Evolutionary conservation across 2,888 invertebrate species (phyloP).

Genomic region (Drosophila bunnanda): DNA sequence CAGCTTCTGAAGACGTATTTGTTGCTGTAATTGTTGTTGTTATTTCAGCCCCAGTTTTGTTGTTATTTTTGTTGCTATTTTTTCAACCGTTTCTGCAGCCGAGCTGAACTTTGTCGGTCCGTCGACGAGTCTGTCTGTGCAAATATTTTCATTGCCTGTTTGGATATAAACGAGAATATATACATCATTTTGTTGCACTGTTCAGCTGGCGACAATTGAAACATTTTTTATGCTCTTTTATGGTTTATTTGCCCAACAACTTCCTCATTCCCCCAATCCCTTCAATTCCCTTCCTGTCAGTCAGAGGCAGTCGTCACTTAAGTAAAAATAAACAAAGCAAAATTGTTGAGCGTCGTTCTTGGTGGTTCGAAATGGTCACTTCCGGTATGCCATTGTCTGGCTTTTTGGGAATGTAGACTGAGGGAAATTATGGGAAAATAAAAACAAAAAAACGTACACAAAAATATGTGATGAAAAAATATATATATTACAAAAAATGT

Average conservation of each 20-base stretch:
- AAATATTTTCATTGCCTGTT: conserved; percentile 59
- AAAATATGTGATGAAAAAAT: background rate
- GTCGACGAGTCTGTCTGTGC: conserved; percentile 41
- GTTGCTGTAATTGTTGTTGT: conserved; percentile 17
- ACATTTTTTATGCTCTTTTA: conserved; percentile 77
- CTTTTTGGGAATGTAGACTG: conserved; percentile 1
- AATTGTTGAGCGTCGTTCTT: conserved; percentile 19
- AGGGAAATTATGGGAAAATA: background rate
- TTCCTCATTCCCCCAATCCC: conserved; percentile 11
- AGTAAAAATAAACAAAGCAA: conserved; percentile 70
- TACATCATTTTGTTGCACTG: conserved; percentile 58
- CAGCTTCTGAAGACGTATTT: conserved; percentile 27
- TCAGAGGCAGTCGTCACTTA: conserved; percentile 58
- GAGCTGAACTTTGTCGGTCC: conserved; percentile 14
- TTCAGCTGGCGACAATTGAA: conserved; percentile 70
- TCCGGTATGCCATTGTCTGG: conserved; percentile 26
- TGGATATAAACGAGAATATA: conserved; percentile 32
- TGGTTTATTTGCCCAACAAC: conserved; percentile 65
- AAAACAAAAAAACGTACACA: background rate
- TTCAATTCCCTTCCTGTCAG: background rate
- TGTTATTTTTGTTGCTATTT: conserved; percentile 51
- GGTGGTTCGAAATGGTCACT: conserved; percentile 35
- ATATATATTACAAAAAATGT: background rate
- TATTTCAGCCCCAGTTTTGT: conserved; percentile 22
- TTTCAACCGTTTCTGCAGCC: conserved; percentile 68